Base-by-base conservation (phyloP, 2,888 invertebrate species). In the Erpobdella octoculata region DNA sequence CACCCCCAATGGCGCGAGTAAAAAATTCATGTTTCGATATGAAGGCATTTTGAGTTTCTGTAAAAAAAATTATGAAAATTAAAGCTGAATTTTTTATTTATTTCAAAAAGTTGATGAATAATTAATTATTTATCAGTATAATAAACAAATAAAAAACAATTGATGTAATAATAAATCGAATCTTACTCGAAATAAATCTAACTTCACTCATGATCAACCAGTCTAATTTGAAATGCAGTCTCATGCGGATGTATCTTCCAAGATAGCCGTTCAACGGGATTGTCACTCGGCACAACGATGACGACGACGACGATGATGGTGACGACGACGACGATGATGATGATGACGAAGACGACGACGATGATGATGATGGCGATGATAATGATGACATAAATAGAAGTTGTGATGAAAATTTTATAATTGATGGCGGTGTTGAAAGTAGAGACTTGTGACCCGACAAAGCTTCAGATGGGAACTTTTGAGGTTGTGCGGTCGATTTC, bases 261-360 rank as follows among this genome's bases (percentile, higher is more conserved):
- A 53, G 53, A 21, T 25, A 25, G 53, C 28, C 28, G 21, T 53
- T 28, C 15, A 53, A 25, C 15, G 21, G 21, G n/a, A 53, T 53
- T 28, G 53, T 53, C 53, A 53, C 4, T 28, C 12, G 53, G 18
- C 53, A 53, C 5, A 18, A 33, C 31, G 41, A 65, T 25, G 65
- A 65, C 25, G 65, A 65, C 37, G 65, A 65, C 37, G 65, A 36
- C 21, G 65, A 65, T 65, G 37, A 36, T 38, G 62, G 33, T 33
- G 62, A 62, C 33, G 62, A 6, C n/a, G n/a, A n/a, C n/a, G n/a
- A n/a, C n/a, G n/a, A n/a, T n/a, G 36, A n/a, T 28, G 21, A 35
- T n/a, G 36, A 61, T 33, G 61, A 8, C 31, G 61, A 61, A 28
- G 61, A 61, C 31, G 61, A 8, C 31, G 61, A 61, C 28, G 61